Conservation (phyloP, 2,888 invertebrate species). For the Cataglyphis rosenhaueri region DNA sequence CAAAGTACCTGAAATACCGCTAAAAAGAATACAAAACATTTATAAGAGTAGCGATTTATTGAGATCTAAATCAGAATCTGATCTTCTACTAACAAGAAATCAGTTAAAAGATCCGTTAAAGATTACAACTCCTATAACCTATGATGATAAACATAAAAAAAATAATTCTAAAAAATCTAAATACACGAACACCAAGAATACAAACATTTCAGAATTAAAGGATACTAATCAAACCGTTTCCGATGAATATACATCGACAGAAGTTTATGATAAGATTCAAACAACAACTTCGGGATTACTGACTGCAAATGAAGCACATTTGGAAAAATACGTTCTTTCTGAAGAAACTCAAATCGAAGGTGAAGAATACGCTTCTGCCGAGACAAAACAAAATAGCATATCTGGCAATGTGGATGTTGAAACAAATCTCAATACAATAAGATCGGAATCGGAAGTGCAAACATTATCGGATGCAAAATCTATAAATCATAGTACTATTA, state of each 20-base stretch:
- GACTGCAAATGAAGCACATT: conserved; percentile 49
- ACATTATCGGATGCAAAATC: conserved; percentile 53
- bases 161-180: conserved; percentile 41
- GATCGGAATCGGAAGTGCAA: conserved; percentile 55
- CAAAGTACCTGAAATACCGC: conserved; percentile 83
- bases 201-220: conserved; percentile 53
- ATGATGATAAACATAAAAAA: conserved; percentile 52
- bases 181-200: conserved; percentile 22
- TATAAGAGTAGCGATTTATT: conserved; percentile 81
- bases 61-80: conserved; percentile 82
- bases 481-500: conserved; percentile 40
- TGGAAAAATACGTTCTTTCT: conserved; percentile 57
- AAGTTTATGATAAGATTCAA: conserved; percentile 56
- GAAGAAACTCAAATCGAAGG: conserved; percentile 29
- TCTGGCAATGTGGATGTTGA: conserved; percentile 61
- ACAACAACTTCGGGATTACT: conserved; percentile 50
- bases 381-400: conserved; percentile 22
- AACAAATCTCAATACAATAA: conserved; percentile 66
- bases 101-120: conserved; percentile 55
- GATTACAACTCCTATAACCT: conserved; percentile 23
- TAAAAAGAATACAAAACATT: conserved; percentile 83
- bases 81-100: conserved; percentile 74
- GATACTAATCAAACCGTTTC: conserved; percentile 69
- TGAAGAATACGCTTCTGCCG: not conserved
- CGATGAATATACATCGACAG: conserved; percentile 64